Percentiles rank a stretch among this genome's conserved stretches.
These are phyloP conservation scores for Gonatopus flavifemur DNA, from an alignment of 1,140 invertebrate genomes.

Conservation along the genomic window DNA sequence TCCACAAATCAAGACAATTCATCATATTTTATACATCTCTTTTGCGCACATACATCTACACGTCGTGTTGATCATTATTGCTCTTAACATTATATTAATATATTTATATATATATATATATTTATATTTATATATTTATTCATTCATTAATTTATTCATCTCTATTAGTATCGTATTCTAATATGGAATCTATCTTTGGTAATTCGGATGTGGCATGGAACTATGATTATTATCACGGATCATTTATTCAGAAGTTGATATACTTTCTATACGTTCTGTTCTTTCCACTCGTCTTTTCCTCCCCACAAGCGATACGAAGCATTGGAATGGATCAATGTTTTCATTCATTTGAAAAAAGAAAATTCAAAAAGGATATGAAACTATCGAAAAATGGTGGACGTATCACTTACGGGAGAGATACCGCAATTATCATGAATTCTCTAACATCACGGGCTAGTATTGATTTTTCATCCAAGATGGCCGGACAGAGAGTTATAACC, in stretches of 20 bases:
- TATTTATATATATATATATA: neutral
- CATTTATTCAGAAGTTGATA: slow-evolving; percentile 29
- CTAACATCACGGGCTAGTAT: too few relatives aligned
- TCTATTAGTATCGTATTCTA: slow-evolving; percentile 3
- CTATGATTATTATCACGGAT: slow-evolving; percentile 52
- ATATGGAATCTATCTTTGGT: slow-evolving; percentile 40
- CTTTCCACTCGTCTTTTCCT: neutral
- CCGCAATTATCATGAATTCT: too few relatives aligned
- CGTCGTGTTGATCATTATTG: slow-evolving; percentile 1
- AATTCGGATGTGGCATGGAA: slow-evolving; percentile 55
- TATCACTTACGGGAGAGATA: too few relatives aligned
- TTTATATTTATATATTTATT: too few relatives aligned
- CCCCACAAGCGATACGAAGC: neutral
- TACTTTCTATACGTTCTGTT: neutral
- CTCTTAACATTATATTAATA: slow-evolving; percentile 1
- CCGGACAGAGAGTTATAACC: slow-evolving; percentile 30
- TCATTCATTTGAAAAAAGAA: too few relatives aligned
- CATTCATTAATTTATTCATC: too few relatives aligned
- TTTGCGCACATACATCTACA: too few relatives aligned
- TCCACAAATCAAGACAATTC: too few relatives aligned
- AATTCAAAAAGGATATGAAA: too few relatives aligned
- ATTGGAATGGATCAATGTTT: too few relatives aligned
- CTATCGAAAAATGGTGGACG: too few relatives aligned
- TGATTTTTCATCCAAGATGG: slow-evolving; percentile 33
- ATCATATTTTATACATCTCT: too few relatives aligned